Percentiles rank a stretch among this genome's conserved stretches.
Evolutionary conservation across 2,888 invertebrate genomes (phyloP).

Genomic region (Drosophila flavopinicola): DNA sequence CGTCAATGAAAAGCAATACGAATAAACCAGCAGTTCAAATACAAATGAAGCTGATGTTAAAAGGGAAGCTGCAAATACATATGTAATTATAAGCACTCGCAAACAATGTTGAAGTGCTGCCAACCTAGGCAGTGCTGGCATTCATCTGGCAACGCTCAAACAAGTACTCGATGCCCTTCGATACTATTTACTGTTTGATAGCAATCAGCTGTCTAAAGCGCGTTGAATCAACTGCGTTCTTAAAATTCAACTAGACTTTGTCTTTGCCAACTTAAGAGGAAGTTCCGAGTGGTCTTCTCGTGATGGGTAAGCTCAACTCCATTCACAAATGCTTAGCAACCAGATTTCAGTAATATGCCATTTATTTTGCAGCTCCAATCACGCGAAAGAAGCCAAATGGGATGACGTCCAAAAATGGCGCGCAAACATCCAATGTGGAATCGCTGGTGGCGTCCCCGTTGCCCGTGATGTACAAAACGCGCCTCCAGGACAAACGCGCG

Average conservation of each 20-base stretch:
- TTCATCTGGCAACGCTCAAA: constrained; percentile 2
- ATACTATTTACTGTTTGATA: not conserved
- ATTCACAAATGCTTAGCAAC: no score
- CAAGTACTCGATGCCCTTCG: not conserved
- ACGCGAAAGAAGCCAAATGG: not conserved
- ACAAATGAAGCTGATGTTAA: constrained; percentile 32
- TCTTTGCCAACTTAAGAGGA: not conserved
- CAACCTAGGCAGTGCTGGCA: no score
- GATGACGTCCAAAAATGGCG: not conserved
- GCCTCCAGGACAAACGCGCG: no score
- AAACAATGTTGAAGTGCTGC: not conserved
- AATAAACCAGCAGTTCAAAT: constrained; percentile 24
- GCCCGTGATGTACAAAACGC: no score
- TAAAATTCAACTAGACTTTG: not conserved
- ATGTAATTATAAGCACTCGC: constrained; percentile 4
- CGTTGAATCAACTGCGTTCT: constrained; percentile 2
- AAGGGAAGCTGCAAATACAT: constrained; percentile 40
- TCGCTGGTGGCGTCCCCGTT: no score
- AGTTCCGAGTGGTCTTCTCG: no score
- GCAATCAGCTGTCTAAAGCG: not conserved
- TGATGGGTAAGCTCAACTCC: no score
- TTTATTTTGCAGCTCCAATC: not conserved
- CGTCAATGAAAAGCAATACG: constrained; percentile 15
- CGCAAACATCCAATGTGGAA: no score
- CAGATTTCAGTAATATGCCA: no score